These are phyloP conservation scores for human DNA, from an alignment of 2,113 vertebrate genomes.

Conservation along the genomic window GRCh38 chr1:204076001-204076500, in stretches of 20 bases:
- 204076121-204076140: not conserved
- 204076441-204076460: not conserved
- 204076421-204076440: not conserved
- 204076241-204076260: not conserved
- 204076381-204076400: not conserved
- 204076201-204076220: slow-evolving; percentile 20
- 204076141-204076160: slow-evolving; percentile 19
- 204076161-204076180: not conserved
- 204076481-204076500: not conserved
- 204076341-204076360: slow-evolving; percentile 18
- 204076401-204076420: not conserved
- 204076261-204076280: slow-evolving; percentile 65
- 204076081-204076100: not conserved
- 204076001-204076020: not conserved
- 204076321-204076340: slow-evolving; percentile 27
- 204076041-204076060: not conserved
- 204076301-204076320: slow-evolving; percentile 42
- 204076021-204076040: not conserved
- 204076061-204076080: not conserved
- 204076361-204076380: not conserved
- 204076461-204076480: not conserved
- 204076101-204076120: not conserved
- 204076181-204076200: slow-evolving; percentile 26
- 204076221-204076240: not conserved
- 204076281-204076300: slow-evolving; percentile 45